Base-by-base conservation (phyloP, 1,140 invertebrate species). In the Acromyrmex charruanus region DNA sequence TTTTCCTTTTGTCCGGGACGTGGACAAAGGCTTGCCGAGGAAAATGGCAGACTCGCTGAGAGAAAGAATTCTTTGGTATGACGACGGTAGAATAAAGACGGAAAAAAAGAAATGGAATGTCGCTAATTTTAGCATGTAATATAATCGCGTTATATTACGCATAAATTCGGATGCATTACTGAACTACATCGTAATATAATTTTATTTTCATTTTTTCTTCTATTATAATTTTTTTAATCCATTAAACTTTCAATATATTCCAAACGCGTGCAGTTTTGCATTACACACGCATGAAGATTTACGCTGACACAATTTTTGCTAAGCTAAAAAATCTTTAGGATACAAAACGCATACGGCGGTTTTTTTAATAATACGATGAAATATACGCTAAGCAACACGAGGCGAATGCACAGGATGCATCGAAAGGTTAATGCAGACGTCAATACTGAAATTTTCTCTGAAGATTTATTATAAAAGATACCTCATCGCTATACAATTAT, bases 1-100 rank as follows among this genome's bases (percentile, higher is more conserved):
- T 90, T 91, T 90, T 90, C 87, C 89, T 91, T 91, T 91, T 91
- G 89, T 91, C 89, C 89, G 53, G 72, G 74, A 72, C 66, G 85
- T 87, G 88, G 88, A 90, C 88, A 90, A 90, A 90, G 89, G 69
- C 63, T 77, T 25, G 55, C 61, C 58, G 81, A 85, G 89, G 77
- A 89, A 88, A 89, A 90, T 80, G 75, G 86, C 61, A 66, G 66
- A 85, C 79, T 87, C 80, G 80, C 69, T 44, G 86, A 87, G 88
- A 75, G 86, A 68, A 85, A 90, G 86, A 90, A 87, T 90, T 89
- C 89, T 80, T 87, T 84, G 88, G 86, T 89, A 87, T 87, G 89
- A 90, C 89, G 88, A 86, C 79, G 72, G 77, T 59, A 74, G 77
- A 87, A 87, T 90, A 79, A 89, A 87, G 72, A 21, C 49, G 21